A percentile compares a stretch with the other conserved stretches of the same genome.
Evolutionary conservation across 2,888 invertebrate species (phyloP).

Genomic region (Drosophila yooni): DNA sequence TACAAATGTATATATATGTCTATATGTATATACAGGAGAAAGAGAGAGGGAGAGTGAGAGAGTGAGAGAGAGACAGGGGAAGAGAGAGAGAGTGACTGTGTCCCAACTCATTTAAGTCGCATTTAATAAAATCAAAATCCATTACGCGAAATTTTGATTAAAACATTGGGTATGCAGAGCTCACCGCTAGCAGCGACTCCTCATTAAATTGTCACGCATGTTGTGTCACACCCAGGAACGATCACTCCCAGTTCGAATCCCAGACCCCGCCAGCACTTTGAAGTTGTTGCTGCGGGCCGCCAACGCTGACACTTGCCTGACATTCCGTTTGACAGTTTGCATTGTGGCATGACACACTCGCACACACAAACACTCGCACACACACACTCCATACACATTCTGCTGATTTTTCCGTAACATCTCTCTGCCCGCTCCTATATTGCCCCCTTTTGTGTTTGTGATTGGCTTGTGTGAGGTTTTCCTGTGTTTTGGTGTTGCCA

Average conservation of each 20-base stretch:
- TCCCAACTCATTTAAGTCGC: conserved; percentile 78
- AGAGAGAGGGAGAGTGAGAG: background rate
- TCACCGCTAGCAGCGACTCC: conserved; percentile 54
- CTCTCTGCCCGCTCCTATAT: conserved; percentile 8
- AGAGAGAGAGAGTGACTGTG: conserved; percentile 16
- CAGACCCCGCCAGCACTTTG: conserved; percentile 56
- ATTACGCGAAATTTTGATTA: conserved; percentile 79
- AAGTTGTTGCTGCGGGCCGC: conserved; percentile 62
- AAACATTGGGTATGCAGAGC: conserved; percentile 65
- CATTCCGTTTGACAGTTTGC: conserved; percentile 73
- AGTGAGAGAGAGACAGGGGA: background rate
- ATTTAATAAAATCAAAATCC: conserved; percentile 81
- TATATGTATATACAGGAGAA: background rate
- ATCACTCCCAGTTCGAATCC: conserved; percentile 9
- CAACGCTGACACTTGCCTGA: conserved; percentile 76
- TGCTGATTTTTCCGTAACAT: conserved; percentile 43
- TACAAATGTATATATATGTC: background rate
- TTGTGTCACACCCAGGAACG: conserved; percentile 54
- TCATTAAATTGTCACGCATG: conserved; percentile 85
- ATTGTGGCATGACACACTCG: conserved; percentile 68
- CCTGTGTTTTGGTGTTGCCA: background rate
- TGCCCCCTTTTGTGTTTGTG: conserved; percentile 30
- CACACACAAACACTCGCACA: conserved; percentile 31
- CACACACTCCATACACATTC: conserved; percentile 53
- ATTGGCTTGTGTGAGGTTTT: conserved; percentile 52